phyloP scores from a whole-genome alignment of 2,797 vertebrate species.

The Falco rusticolus region DNA sequence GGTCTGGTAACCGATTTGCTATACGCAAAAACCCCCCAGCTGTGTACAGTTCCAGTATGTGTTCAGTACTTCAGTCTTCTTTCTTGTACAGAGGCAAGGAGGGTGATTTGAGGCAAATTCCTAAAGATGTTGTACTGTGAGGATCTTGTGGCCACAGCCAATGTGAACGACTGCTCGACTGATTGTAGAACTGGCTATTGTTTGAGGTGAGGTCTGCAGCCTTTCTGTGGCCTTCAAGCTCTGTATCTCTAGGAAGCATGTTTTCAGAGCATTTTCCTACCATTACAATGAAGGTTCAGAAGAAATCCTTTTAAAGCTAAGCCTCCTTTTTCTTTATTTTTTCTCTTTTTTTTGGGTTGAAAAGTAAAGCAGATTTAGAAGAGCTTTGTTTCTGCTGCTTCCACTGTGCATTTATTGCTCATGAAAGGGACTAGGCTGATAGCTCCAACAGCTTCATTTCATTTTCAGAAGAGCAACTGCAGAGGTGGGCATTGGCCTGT shows the following conservation, averaged over 20 bases:
- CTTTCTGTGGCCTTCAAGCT: not conserved
- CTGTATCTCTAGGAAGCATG: not conserved
- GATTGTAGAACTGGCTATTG: not conserved
- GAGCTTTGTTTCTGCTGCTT: conserved; percentile 3
- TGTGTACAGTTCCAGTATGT: not conserved
- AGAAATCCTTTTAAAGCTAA: not conserved
- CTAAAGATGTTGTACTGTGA: not conserved
- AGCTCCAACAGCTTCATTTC: not conserved
- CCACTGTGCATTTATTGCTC: conserved; percentile 12
- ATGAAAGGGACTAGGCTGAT: not conserved
- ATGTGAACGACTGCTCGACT: not conserved
- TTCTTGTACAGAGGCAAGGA: not conserved
- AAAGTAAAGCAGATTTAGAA: not conserved
- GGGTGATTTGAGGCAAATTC: not conserved
- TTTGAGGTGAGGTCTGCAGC: not conserved
- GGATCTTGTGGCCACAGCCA: not conserved
- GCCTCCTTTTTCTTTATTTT: not conserved
- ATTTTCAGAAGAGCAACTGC: not conserved
- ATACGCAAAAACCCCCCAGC: not conserved
- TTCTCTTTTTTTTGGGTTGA: not conserved
- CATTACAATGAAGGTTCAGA: not conserved
- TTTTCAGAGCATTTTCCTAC: not conserved
- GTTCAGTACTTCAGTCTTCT: not conserved
- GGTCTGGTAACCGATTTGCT: not conserved
- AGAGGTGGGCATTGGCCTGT: not conserved